Evolutionary conservation across 2,113 vertebrate genomes (phyloP), one percentile per base, ranked within the genome.

Genomic region (Erythrocercus mccallii): DNA sequence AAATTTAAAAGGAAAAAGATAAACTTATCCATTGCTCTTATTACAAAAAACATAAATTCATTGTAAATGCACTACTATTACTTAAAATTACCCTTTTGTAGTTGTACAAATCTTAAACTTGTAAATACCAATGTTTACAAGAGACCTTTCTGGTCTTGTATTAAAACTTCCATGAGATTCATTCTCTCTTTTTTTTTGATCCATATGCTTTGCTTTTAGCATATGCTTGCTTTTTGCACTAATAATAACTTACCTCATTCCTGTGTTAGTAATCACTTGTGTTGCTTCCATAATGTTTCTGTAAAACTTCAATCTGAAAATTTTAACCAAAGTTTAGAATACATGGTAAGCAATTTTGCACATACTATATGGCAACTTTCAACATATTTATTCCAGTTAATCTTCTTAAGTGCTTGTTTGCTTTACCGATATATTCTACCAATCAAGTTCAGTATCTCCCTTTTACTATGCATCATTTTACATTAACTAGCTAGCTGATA

Each of bases 191-290:
- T 86, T 95, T 88, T 72, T 88, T 78, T 85, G 93, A 95, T 82
- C 92, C 94, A 93, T 97, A 96, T 97, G 97, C 97, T 97, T 97
- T 96, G 97, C 97, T 98, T 98, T 97, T 94, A 95, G 97, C 97
- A 98, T 98, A 97, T 96, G 97, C 98, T 98, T 97, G 98, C 98
- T 98, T 97, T 98, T 98, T 98, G 98, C 98, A 98, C 98, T 98
- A 97, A 96, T 98, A 96, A 96, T 97, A 97, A 98, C 95, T 98
- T 96, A 98, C 97, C 97, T 98, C 97, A 96, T 97, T 97, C 93
- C 96, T 97, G 92, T 97, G 96, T 98, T 97, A 94, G 80, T 97
- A 97, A 97, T 97, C 95, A 94, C 97, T 97, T 98, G 92, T 97
- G 95, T 97, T 97, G 93, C 94, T 98, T 98, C 97, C 97, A 92